Conservation (phyloP, 2,888 invertebrate species). For the Pherbina coryleti region DNA sequence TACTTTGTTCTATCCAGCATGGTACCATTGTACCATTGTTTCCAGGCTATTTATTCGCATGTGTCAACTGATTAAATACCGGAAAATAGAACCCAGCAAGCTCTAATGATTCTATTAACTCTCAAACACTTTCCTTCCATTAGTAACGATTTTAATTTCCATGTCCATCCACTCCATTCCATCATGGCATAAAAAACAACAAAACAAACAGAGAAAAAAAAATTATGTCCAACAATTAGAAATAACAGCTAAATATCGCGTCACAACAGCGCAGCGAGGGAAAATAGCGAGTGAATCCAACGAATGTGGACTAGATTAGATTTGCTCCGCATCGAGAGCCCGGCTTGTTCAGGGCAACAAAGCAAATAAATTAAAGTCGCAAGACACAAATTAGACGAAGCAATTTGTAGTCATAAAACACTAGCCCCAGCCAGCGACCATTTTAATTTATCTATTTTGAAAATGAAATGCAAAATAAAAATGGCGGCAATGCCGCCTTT, state of each 20-base stretch:
- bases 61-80: slow-evolving; percentile 31
- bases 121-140: not conserved
- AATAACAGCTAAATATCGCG: not conserved
- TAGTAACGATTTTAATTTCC: not conserved
- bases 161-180: not conserved
- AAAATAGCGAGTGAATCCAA: not conserved
- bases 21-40: not conserved
- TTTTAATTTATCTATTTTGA: too few relatives aligned
- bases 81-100: slow-evolving; percentile 13
- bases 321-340: not conserved
- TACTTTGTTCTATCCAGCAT: too few relatives aligned
- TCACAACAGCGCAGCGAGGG: not conserved
- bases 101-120: slow-evolving; percentile 27
- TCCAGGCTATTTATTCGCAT: slow-evolving; percentile 21
- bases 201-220: not conserved
- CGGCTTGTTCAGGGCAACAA: slow-evolving; percentile 3
- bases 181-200: not conserved
- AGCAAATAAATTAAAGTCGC: slow-evolving; percentile 4
- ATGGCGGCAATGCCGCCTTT: not conserved
- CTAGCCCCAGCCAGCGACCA: not conserved
- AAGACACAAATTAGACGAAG: not conserved
- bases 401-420: slow-evolving; percentile 15
- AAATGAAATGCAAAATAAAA: too few relatives aligned
- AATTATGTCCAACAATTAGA: not conserved
- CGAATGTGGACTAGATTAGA: not conserved